A percentile compares a stretch with the other conserved stretches of the same genome.
Evolutionary conservation across 2,113 vertebrate genomes (phyloP).

Genomic region (Mola mola): DNA sequence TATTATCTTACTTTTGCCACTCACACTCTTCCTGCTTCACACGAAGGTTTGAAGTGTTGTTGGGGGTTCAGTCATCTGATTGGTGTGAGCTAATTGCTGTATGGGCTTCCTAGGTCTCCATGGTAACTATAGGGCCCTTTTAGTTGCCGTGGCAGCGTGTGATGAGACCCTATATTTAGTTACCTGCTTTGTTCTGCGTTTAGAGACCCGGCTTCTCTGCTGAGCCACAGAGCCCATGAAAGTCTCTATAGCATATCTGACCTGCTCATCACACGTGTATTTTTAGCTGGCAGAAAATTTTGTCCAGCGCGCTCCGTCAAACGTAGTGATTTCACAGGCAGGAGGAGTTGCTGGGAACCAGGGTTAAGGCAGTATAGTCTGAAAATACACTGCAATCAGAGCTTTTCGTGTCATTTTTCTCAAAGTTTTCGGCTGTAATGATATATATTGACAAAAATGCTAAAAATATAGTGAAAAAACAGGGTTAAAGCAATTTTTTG

Average conservation of each 20-base stretch:
- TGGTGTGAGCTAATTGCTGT: constrained; percentile 8
- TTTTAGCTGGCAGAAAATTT: constrained; percentile 38
- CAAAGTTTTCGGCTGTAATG: too few relatives aligned
- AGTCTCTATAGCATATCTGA: constrained; percentile 28
- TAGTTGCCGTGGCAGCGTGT: constrained; percentile 40
- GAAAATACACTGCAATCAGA: not conserved
- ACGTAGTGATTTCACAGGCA: constrained; percentile 19
- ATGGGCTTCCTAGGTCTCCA: constrained; percentile 53
- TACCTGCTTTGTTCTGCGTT: constrained; percentile 53
- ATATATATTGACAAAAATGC: too few relatives aligned
- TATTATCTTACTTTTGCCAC: not conserved
- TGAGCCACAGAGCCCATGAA: constrained; percentile 24
- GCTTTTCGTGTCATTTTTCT: not conserved
- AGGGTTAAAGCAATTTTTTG: too few relatives aligned
- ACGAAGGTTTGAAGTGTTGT: not conserved
- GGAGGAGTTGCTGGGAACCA: not conserved
- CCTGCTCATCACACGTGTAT: constrained; percentile 33
- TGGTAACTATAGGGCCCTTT: constrained; percentile 49
- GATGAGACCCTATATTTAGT: constrained; percentile 55
- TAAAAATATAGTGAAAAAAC: too few relatives aligned
- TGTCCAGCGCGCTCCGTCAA: constrained; percentile 28
- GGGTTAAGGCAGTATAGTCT: not conserved
- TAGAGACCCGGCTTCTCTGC: constrained; percentile 23
- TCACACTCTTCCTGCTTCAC: not conserved
- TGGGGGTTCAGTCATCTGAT: not conserved